Base-by-base conservation (phyloP, 2,113 vertebrate genomes). In the Anarrhichthys ocellatus region DNA sequence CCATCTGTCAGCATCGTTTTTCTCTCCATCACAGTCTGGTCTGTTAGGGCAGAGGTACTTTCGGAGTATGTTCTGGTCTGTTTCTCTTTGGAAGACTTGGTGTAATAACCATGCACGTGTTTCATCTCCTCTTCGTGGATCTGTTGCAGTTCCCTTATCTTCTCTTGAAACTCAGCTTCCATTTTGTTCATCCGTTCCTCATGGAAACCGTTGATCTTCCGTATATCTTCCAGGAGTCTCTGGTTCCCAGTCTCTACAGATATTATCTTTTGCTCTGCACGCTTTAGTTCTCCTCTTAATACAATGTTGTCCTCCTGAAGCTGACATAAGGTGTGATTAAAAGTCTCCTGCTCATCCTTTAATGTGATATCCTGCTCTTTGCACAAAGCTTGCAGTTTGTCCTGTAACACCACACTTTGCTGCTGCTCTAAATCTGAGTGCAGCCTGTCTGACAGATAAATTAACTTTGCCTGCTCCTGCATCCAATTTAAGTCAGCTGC, bases 101-200 rank as follows among this genome's bases (percentile, higher is more conserved):
- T 75, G 70, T 97, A 96, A 83, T 94, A 95, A 34, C 94, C 92
- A 82, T 96, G 96, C 87, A 98, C 78, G 3, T 94, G 88, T 66
- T 94, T 92, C 90, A 98, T 96, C 91, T 99, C 97, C 61, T 97
- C 95, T 29, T 96, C 84, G 0, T 98, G 98, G 84, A 98, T 95
- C 17, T 89, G 88, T 82, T 97, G 97, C 72, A 97, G 94, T 62
- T 97, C 96, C 64, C 88, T 93, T 76, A 98, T 93, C 91, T 97
- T 97, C 66, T 94, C 93, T 73, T 97, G 96, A 87, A 97, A 98
- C 65, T 94, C 94, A 0, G 87, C 89, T 84, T 99, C 96, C 62
- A 98, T 91, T 7, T 89, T 95, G 61, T 96, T 93, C 78, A 96
- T 95, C 80, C 95, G 94, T 76, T 96, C 94, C 34, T 94, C 61